Evolutionary conservation across 2,113 vertebrate genomes (phyloP).

Genomic region (Columba janthina): DNA sequence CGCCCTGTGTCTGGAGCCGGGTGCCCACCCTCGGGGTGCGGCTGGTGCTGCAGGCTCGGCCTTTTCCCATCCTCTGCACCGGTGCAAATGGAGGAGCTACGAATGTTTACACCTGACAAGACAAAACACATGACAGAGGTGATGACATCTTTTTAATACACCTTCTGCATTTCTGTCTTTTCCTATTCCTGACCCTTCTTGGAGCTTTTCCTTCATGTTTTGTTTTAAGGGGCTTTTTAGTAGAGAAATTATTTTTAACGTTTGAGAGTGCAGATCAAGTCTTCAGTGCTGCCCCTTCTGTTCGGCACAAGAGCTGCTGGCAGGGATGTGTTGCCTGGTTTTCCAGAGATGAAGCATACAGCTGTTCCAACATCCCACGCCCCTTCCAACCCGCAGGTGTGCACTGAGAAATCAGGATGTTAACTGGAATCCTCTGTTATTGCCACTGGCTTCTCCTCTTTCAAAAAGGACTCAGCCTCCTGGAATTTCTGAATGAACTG

Average conservation of each 20-base stretch:
- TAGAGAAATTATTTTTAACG: neutral
- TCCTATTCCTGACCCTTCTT: neutral
- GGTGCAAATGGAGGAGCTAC: neutral
- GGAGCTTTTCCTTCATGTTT: neutral
- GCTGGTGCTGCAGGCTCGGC: neutral
- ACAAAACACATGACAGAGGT: neutral
- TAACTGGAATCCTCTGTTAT: neutral
- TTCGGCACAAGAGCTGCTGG: neutral
- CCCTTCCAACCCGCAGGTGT: neutral
- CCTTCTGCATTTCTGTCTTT: neutral
- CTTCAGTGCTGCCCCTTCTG: neutral
- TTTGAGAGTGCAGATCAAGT: neutral
- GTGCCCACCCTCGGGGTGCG: neutral
- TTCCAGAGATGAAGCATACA: neutral
- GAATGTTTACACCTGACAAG: neutral
- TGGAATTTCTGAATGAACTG: neutral
- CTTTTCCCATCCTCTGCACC: neutral
- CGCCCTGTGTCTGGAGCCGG: neutral
- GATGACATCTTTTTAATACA: slow-evolving; percentile 10
- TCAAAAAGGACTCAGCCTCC: neutral
- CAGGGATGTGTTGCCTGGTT: neutral
- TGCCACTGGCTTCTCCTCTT: neutral
- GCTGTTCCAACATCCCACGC: neutral
- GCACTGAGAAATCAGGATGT: neutral
- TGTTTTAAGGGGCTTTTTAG: neutral